Conservation (phyloP, 2,888 invertebrate genomes). For the Mycogona germanica region DNA sequence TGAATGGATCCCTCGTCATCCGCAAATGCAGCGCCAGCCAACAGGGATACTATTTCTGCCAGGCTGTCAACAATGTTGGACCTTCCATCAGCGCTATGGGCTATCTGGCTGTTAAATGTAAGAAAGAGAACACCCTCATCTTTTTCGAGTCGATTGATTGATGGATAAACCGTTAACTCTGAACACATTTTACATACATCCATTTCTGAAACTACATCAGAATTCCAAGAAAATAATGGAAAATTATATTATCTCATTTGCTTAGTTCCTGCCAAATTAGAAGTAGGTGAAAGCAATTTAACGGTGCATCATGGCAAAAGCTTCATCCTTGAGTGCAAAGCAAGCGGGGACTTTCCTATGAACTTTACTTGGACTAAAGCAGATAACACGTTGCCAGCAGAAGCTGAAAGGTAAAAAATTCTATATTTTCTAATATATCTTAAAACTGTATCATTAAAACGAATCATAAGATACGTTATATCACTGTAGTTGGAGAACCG, state of each 20-base stretch:
- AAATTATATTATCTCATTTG: background rate
- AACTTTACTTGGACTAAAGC: slow-evolving; percentile 19
- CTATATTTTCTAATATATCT: too few relatives aligned
- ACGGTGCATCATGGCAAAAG: slow-evolving; percentile 13
- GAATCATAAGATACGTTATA: too few relatives aligned
- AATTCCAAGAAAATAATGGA: background rate
- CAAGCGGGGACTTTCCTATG: slow-evolving; percentile 19
- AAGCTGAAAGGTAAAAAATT: background rate
- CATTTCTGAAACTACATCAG: background rate
- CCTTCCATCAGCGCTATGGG: slow-evolving; percentile 16
- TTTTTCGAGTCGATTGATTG: background rate
- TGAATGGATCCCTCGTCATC: slow-evolving; percentile 14
- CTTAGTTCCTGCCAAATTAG: slow-evolving; percentile 20
- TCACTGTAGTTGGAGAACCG: too few relatives aligned
- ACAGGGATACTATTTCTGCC: slow-evolving; percentile 17
- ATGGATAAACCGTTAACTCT: background rate
- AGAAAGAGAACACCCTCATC: background rate
- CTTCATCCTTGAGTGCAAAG: slow-evolving; percentile 18
- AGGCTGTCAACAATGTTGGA: slow-evolving; percentile 15
- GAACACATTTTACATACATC: background rate
- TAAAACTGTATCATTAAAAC: too few relatives aligned
- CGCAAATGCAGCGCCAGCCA: background rate
- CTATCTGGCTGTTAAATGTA: slow-evolving; percentile 18
- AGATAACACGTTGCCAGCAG: background rate
- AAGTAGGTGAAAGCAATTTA: slow-evolving; percentile 11